Evolutionary conservation across 2,888 invertebrate genomes (phyloP).

Genomic region (Aelia acuminata): DNA sequence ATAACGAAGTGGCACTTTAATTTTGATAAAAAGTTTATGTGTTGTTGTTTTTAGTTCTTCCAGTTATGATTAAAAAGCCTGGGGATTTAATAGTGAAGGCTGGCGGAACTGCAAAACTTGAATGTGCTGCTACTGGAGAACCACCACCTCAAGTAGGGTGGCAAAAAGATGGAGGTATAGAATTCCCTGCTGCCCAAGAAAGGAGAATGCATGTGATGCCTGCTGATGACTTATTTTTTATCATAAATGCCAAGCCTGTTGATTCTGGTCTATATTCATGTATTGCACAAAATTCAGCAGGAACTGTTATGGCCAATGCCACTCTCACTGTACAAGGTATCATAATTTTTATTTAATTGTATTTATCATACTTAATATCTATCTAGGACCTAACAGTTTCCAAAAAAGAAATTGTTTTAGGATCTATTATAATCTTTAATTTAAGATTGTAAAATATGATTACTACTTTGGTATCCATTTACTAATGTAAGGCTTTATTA

Average conservation of each 20-base stretch:
- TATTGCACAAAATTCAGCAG: constrained; percentile 91
- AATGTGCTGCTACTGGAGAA: constrained; percentile 92
- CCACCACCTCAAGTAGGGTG: constrained; percentile 91
- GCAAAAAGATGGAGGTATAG: constrained; percentile 93
- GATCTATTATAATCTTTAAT: no score
- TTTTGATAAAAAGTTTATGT: no score
- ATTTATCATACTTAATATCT: background rate
- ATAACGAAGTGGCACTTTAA: no score
- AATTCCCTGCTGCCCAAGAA: constrained; percentile 95
- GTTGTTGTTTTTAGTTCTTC: constrained; percentile 77
- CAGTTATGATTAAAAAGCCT: constrained; percentile 87
- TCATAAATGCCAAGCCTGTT: constrained; percentile 88
- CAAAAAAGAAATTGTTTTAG: background rate
- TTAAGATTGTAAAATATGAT: no score
- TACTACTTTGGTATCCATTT: no score
- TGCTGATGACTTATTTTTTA: constrained; percentile 91
- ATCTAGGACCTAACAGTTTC: background rate
- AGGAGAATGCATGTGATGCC: constrained; percentile 94
- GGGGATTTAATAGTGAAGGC: constrained; percentile 86
- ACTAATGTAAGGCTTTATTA: no score
- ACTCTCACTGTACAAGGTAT: constrained; percentile 82
- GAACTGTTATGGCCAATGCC: constrained; percentile 87
- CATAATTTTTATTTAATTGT: background rate
- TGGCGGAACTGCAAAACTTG: constrained; percentile 87
- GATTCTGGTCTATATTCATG: constrained; percentile 96